A percentile compares a stretch with the other conserved stretches of the same genome.
phyloP scores from a whole-genome alignment of 2,113 vertebrate species.

The Gnathonemus echidnorhynchus region DNA sequence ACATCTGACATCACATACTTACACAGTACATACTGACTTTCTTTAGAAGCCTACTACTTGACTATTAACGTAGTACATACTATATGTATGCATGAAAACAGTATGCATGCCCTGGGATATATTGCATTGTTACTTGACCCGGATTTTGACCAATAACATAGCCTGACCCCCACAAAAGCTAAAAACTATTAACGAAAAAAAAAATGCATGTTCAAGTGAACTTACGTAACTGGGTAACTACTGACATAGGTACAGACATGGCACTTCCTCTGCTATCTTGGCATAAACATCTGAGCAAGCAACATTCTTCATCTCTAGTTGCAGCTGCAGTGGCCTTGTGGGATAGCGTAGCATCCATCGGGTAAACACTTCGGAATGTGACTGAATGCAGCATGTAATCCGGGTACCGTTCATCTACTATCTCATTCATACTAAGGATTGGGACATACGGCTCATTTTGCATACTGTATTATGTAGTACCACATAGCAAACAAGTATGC shows the following conservation, averaged over 20 bases:
- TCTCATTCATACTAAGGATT: neutral
- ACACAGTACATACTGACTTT: neutral
- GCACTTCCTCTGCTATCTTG: neutral
- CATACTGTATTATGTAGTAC: neutral
- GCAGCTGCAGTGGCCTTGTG: neutral
- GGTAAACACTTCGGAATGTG: neutral
- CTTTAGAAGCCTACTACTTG: neutral
- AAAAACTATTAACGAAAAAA: neutral
- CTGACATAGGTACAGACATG: neutral
- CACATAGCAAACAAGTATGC: neutral
- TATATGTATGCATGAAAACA: neutral
- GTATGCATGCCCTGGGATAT: neutral
- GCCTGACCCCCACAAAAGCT: neutral
- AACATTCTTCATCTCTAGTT: no score
- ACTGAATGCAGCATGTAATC: neutral
- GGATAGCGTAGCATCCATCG: neutral
- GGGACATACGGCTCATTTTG: neutral
- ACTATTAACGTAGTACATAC: neutral
- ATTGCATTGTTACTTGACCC: neutral
- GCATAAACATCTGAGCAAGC: neutral
- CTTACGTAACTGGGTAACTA: neutral
- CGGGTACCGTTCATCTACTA: neutral
- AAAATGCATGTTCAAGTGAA: neutral
- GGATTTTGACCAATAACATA: neutral
- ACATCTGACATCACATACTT: neutral